Evolutionary conservation across 1,140 invertebrate species (phyloP).

Genomic region (Caerostris darwini): DNA sequence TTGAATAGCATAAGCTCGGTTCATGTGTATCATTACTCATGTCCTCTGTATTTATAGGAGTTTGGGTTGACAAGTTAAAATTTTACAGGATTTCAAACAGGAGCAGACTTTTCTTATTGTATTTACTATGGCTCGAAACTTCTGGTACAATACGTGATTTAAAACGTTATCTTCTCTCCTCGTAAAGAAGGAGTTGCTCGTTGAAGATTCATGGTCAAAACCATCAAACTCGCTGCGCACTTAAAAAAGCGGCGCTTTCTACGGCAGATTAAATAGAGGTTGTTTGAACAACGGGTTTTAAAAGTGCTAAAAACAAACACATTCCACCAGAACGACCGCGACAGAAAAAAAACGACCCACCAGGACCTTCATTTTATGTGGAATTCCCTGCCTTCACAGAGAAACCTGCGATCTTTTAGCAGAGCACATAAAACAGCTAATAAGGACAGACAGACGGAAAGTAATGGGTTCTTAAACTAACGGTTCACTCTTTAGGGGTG

Average conservation of each 20-base stretch:
- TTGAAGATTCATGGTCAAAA: conserved; percentile 4
- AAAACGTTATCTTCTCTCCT: neutral
- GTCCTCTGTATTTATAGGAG: too few species aligned
- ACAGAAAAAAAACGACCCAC: neutral
- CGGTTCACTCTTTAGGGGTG: conserved; percentile 58
- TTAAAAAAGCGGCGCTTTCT: neutral
- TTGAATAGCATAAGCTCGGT: too few species aligned
- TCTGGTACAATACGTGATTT: conserved; percentile 6
- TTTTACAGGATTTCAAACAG: neutral
- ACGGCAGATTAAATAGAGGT: conserved; percentile 24
- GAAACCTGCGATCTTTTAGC: conserved; percentile 49
- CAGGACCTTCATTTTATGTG: conserved; percentile 39
- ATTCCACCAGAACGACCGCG: conserved; percentile 22
- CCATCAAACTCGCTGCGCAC: neutral
- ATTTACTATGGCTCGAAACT: neutral
- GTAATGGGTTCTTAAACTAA: conserved; percentile 71
- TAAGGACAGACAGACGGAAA: conserved; percentile 66
- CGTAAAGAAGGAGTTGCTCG: conserved; percentile 13
- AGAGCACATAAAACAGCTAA: conserved; percentile 70
- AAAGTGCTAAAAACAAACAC: conserved; percentile 53
- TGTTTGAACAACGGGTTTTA: conserved; percentile 55
- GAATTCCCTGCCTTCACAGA: conserved; percentile 3
- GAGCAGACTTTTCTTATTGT: neutral
- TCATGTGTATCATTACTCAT: too few species aligned
- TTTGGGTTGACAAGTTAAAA: too few species aligned